These are phyloP conservation scores for Noctilio leporinus DNA, from an alignment of 2,113 vertebrate species.

Conservation along the genomic window DNA sequence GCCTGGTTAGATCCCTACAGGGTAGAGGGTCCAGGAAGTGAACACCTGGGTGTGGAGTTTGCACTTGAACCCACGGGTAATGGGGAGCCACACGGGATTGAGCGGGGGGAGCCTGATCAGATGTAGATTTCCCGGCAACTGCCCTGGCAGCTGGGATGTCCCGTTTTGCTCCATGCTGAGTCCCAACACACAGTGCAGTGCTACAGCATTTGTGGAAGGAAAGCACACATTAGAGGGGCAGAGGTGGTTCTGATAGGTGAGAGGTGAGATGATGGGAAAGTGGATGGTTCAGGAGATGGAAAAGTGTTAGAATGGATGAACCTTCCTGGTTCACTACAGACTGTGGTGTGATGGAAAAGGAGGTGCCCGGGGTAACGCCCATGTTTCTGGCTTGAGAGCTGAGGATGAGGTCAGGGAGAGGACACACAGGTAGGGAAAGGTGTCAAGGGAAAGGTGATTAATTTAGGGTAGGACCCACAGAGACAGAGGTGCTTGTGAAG, in stretches of 20 bases:
- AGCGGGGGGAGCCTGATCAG: neutral
- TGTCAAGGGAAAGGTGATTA: neutral
- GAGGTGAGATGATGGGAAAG: neutral
- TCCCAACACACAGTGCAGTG: neutral
- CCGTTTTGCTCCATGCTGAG: neutral
- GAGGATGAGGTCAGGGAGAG: neutral
- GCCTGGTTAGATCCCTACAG: neutral
- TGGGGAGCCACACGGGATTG: neutral
- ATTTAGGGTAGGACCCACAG: neutral
- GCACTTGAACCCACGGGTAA: neutral
- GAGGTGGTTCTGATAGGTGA: neutral
- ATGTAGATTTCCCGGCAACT: neutral
- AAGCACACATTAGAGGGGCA: neutral
- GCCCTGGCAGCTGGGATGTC: neutral
- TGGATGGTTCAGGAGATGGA: neutral
- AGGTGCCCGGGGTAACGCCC: neutral
- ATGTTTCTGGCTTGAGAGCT: neutral
- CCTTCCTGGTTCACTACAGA: neutral
- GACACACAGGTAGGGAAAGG: neutral
- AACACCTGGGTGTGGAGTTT: neutral
- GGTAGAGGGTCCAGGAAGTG: neutral
- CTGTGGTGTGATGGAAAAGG: too few species aligned
- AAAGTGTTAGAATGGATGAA: fast-evolving
- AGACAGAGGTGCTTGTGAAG: neutral
- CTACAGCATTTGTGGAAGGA: neutral